Base-by-base conservation (phyloP, 2,113 vertebrate species). In the Burhinus bistriatus region DNA sequence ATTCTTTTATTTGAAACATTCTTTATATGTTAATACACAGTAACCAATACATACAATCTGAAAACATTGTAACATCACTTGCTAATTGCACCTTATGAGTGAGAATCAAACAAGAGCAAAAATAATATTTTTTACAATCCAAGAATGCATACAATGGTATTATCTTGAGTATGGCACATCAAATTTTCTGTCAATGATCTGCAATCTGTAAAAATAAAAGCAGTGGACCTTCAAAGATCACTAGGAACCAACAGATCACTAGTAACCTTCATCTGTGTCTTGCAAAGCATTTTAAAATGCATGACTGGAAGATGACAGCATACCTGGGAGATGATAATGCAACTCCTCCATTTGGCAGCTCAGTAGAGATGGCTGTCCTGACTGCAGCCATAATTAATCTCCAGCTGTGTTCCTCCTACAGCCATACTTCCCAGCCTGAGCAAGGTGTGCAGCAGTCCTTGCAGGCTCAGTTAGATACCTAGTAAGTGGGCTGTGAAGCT, bases 321-420 rank as follows among this genome's bases (percentile, higher is more conserved):
- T 44, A 70, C 66, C 81, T 90, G 44, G 58, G 59, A 64, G 18
- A 30, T 32, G 40, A 55, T 25, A 21, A 32, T 26, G 2, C 14
- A 80, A 27, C 62, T 83, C 34, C 23, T 69, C 59, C 25, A 36
- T 68, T 86, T 76, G 36, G 36, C 68, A 66, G 15, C 17, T 79
- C 0, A 0, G 22, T 70, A 57, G 12, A 86, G 1, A 17, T 62
- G 34, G 15, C 27, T 68, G 5, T 58, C 11, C 5, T 66, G 26
- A 54, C 4, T 54, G 21, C 8, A 77, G 9, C n/a, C 18, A 36
- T 36, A 64, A 66, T 36, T 32, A 76, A 84, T 36, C 69, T 84
- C 62, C 12, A 54, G 27, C 54, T 44, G 5, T 57, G 9, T 40
- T 88, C 29, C 25, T 65, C 25, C 22, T 49, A 62, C 12, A 66